A percentile compares a stretch with the other conserved stretches of the same genome.
Evolutionary conservation across 2,797 vertebrate species (phyloP).

Genomic region (Discoglossus pictus): DNA sequence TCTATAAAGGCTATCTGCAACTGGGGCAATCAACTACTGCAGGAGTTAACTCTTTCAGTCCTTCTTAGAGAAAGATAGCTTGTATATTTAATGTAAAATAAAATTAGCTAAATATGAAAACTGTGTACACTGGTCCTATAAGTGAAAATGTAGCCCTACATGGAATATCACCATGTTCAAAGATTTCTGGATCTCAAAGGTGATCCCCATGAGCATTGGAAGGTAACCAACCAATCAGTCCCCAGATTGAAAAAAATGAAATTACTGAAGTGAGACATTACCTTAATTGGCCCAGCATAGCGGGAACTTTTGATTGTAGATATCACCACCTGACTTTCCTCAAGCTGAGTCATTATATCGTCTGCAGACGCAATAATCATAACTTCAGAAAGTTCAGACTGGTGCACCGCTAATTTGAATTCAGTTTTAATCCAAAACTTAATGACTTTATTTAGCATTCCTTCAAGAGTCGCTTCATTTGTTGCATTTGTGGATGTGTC

Average conservation of each 20-base stretch:
- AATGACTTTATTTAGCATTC: constrained; percentile 61
- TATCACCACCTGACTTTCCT: constrained; percentile 66
- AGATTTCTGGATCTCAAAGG: too few species aligned
- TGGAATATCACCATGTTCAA: too few species aligned
- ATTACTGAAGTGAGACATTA: constrained; percentile 42
- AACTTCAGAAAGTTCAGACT: constrained; percentile 50
- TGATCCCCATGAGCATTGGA: too few species aligned
- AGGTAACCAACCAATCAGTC: neutral
- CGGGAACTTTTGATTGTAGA: constrained; percentile 63
- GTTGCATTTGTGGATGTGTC: constrained; percentile 63
- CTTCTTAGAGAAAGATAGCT: too few species aligned
- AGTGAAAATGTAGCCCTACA: too few species aligned
- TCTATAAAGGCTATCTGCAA: too few species aligned
- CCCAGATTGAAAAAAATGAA: constrained; percentile 5
- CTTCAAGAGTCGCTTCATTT: constrained; percentile 65
- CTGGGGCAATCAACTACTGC: too few species aligned
- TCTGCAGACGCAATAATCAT: constrained; percentile 63
- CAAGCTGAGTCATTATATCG: constrained; percentile 60
- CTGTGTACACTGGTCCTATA: too few species aligned
- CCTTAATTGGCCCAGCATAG: constrained; percentile 64
- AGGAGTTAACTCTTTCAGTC: too few species aligned
- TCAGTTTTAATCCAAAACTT: constrained; percentile 62
- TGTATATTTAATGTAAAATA: too few species aligned
- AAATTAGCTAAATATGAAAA: too few species aligned
- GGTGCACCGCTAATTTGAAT: constrained; percentile 59